Percentiles rank a stretch among this genome's conserved stretches.
Evolutionary conservation across 2,797 vertebrate genomes (phyloP).

Genomic region (Phyllotis vaccarum): DNA sequence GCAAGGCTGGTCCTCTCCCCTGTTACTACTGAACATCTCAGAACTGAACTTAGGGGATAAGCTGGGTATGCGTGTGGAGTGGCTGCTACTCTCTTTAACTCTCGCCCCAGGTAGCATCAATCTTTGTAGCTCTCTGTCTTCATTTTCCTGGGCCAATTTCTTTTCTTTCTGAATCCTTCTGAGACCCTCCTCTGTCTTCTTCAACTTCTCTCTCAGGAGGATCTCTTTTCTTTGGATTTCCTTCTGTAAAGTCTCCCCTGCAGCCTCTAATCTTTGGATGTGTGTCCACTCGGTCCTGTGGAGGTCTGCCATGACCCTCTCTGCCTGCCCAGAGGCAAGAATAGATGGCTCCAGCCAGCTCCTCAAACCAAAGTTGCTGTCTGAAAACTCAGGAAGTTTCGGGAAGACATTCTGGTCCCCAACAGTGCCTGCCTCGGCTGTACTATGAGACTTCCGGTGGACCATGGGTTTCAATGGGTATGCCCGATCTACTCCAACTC

Average conservation of each 20-base stretch:
- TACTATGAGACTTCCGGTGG: conserved; percentile 82
- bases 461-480: conserved; percentile 91
- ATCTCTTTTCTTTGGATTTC: conserved; percentile 89
- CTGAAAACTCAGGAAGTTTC: conserved; percentile 56
- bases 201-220: conserved; percentile 90
- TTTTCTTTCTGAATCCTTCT: conserved; percentile 87
- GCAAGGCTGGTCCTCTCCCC: background rate
- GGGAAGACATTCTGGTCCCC: background rate
- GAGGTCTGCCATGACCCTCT: conserved; percentile 58
- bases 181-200: conserved; percentile 87
- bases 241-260: conserved; percentile 82
- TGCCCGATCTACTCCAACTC: conserved; percentile 86
- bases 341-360: conserved; percentile 59
- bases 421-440: background rate
- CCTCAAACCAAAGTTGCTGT: conserved; percentile 46
- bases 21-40: conserved; percentile 22
- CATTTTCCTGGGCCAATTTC: conserved; percentile 71
- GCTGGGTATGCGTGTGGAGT: background rate
- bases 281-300: conserved; percentile 65
- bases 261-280: conserved; percentile 85
- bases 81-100: background rate
- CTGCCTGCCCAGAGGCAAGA: conserved; percentile 25
- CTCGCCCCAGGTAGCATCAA: conserved; percentile 38
- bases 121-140: conserved; percentile 65
- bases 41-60: conserved; percentile 49